Evolutionary conservation across 2,113 vertebrate species (phyloP), one percentile per base, ranked within the genome.

Genomic region (Ceyx cyanopectus): DNA sequence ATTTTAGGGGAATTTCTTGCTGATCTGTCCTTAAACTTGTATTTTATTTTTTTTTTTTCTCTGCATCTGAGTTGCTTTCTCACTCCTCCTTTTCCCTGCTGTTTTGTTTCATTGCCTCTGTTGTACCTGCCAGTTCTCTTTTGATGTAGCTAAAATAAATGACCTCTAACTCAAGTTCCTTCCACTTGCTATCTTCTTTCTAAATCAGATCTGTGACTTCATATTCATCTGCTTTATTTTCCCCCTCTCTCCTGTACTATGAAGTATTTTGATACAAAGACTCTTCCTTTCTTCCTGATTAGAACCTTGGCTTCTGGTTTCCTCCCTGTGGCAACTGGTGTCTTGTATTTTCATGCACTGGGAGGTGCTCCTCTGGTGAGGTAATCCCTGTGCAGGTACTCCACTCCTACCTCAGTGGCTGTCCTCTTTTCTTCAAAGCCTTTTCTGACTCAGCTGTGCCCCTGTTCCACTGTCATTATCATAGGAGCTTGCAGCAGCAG

Each of bases 201-300:
- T 73, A 69, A 77, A 74, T 91, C 41, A 65, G 56, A 66, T 85
- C 83, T 58, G 30, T 82, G 51, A 73, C 67, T 89, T 95, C 54
- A 61, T 30, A 16, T 53, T 81, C 18, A 58, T 73, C 30, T 89
- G 18, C 11, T 2, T 85, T 58, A 70, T 85, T 73, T 69, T 29
- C 37, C 37, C 34, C 11, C 18, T 61, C 23, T 14, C 58, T 80
- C 27, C 58, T 65, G 7, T 5, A 16, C 45, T 54, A 15, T 85
- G 24, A 50, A 46, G 8, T 26, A 41, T 73, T 89, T 78, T 79
- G 14, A 27, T 66, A 19, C 9, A 69, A 67, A 51, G 41, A 30
- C 7, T 4, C 27, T 34, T 69, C 43, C 14, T 67, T 90, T 87
- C 65, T 72, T 57, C 56, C 19, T 2, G 32, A 26, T 75, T n/a